A percentile compares a stretch with the other conserved stretches of the same genome.
Evolutionary conservation across 1,140 invertebrate genomes (phyloP).

Genomic region (Cherax quadricarinatus): DNA sequence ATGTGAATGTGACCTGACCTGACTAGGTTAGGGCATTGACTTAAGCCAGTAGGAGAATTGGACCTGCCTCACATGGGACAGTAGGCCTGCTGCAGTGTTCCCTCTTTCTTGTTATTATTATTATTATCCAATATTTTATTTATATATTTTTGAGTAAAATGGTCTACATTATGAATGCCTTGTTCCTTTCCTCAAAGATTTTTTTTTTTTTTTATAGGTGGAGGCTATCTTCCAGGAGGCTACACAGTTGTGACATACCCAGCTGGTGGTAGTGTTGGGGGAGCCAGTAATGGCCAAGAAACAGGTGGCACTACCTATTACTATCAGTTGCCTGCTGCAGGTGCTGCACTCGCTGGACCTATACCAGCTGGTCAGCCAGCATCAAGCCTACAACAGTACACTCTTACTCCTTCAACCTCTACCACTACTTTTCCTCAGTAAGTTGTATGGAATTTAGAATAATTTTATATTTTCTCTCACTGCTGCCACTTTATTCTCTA

Average conservation of each 20-base stretch:
- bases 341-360: conserved; percentile 33
- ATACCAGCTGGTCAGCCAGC: conserved; percentile 45
- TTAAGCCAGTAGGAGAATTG: too few species aligned
- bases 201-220: conserved; percentile 14
- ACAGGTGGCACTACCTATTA: conserved; percentile 56
- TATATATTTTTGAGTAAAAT: too few species aligned
- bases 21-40: too few species aligned
- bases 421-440: conserved; percentile 62
- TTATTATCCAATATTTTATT: too few species aligned
- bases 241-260: conserved; percentile 66
- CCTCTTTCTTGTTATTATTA: too few species aligned
- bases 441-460: conserved; percentile 1
- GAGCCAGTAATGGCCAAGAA: conserved; percentile 40
- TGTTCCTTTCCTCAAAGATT: background rate
- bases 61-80: too few species aligned
- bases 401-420: conserved; percentile 55
- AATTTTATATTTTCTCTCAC: background rate
- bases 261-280: conserved; percentile 46
- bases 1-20: too few species aligned
- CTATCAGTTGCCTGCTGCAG: conserved; percentile 51
- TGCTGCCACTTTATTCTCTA: background rate
- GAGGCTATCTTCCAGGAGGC: conserved; percentile 52
- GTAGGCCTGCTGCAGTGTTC: too few species aligned
- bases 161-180: too few species aligned
- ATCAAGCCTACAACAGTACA: conserved; percentile 58